Evolutionary conservation across 2,797 vertebrate species (phyloP).

Genomic region (Hydrophis major): DNA sequence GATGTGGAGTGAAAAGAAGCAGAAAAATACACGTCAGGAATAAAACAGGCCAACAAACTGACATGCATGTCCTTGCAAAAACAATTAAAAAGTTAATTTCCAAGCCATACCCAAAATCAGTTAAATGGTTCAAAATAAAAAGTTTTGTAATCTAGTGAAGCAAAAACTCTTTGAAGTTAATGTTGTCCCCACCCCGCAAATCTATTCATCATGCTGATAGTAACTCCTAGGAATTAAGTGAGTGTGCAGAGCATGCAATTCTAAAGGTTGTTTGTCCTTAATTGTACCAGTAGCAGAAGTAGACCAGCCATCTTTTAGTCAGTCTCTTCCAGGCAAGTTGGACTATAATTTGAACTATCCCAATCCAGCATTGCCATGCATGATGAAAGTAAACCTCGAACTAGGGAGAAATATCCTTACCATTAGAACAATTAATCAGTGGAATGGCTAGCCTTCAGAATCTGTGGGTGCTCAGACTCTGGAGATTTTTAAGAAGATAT

Average conservation of each 20-base stretch:
- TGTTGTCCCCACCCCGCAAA: not conserved
- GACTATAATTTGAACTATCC: not conserved
- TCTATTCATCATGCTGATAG: not conserved
- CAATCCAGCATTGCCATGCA: not conserved
- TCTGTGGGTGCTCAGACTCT: not conserved
- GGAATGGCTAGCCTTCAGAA: not conserved
- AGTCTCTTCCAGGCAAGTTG: not conserved
- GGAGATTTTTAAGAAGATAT: not conserved
- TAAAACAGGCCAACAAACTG: not conserved
- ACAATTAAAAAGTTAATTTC: not conserved
- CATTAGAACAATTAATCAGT: not conserved
- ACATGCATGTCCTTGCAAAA: not conserved
- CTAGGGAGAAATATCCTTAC: not conserved
- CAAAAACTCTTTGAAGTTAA: not conserved
- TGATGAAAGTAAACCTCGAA: not conserved
- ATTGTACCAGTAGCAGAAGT: not conserved
- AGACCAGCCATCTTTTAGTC: not conserved
- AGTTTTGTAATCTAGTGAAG: conserved; percentile 9
- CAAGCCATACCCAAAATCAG: not conserved
- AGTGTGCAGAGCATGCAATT: accelerated
- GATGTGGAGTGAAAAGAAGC: conserved; percentile 10
- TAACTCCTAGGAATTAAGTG: not conserved
- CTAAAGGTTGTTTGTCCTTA: not conserved
- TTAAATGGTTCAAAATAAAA: conserved; percentile 11
- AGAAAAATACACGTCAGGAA: not conserved